Base-by-base conservation (phyloP, 2,888 invertebrate species). In the Drosophila dives region DNA sequence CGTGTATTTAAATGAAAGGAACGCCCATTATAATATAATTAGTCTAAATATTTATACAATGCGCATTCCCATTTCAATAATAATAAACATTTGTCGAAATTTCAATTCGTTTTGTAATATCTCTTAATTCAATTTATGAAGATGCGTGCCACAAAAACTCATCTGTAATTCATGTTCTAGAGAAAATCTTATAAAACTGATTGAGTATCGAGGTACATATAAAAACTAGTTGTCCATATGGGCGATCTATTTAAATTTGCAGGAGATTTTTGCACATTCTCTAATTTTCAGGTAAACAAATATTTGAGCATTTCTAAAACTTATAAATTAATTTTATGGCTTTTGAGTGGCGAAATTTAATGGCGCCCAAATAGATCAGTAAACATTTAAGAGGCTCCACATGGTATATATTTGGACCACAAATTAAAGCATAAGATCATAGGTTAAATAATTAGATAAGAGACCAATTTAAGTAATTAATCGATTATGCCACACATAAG, bases 271-370 rank as follows among this genome's bases (percentile, higher is more conserved):
- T 48, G 48, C 84, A 62, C 66, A 40, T 54, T 17, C 32, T 60
- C 45, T 64, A 62, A 49, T 49, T 38, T 32, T 40, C 40, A 12
- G 42, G 48, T 87, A 86, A 86, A 89, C 88, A 88, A 67, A 66
- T 59, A 59, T 69, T 42, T 29, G 72, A 72, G 76, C 72, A 80
- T 86, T 89, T 80, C 74, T 80, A 74, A 80, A 77, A 77, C 79
- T 82, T 72, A 89, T 86, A 81, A 86, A 88, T 89, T 80, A 65
- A 20, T 68, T 89, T 90, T 78, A 90, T 79, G 55, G 71, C 67
- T 75, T 65, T 70, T 55, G 65, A 76, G 68, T 67, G 51, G 55
- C 54, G 32, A 48, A 86, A 53, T 81, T 82, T 72, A 55, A 78
- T 70, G 58, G 38, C 11, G 36, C 64, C 58, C 66, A 65, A 45